Base-by-base conservation (phyloP, 2,888 invertebrate species). In the Adineta ricciae region DNA sequence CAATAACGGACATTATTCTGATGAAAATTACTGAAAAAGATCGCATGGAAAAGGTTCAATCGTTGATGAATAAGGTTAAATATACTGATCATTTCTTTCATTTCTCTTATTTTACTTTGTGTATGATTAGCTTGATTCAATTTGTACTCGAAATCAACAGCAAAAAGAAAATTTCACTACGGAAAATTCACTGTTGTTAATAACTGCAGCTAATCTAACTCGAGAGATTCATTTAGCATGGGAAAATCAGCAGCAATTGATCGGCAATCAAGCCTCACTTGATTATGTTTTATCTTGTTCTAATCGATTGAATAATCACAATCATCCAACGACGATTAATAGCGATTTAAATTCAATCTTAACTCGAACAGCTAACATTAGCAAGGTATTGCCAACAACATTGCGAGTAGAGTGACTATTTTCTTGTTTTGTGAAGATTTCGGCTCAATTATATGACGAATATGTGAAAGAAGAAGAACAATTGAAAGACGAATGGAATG, bases 181-280 rank as follows among this genome's bases (percentile, higher is more conserved):
- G 1, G 11, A 16, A 24, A 41, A 78, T 78, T 21, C 78, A 24
- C 41, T 41, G 24, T 41, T 41, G 21, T 0, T 78, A 24, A 41
- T 14, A 38, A 41, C 78, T n/a, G 8, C 41, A 78, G 78, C 78
- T 11, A 41, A 41, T 78, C 14, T 41, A 78, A 41, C 41, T 24
- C 38, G 78, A 41, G 78, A 78, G 41, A 41, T 78, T 41, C 38
- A 78, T 38, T n/a, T n/a, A 41, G 24, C 41, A n/a, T 78, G 78
- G 78, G 78, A 78, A 78, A 78, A 78, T 78, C 78, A 78, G n/a
- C 78, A 78, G 24, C 78, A 78, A 78, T 78, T 78, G n/a, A 24
- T 38, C n/a, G 78, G 78, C 3, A n/a, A 78, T 78, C 41, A 41
- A 41, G 78, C 78, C 24, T 78, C 78, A 41, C 38, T 78, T 24